Conservation (phyloP, 1,140 invertebrate species). For the Drosophila mojavensis region DNA sequence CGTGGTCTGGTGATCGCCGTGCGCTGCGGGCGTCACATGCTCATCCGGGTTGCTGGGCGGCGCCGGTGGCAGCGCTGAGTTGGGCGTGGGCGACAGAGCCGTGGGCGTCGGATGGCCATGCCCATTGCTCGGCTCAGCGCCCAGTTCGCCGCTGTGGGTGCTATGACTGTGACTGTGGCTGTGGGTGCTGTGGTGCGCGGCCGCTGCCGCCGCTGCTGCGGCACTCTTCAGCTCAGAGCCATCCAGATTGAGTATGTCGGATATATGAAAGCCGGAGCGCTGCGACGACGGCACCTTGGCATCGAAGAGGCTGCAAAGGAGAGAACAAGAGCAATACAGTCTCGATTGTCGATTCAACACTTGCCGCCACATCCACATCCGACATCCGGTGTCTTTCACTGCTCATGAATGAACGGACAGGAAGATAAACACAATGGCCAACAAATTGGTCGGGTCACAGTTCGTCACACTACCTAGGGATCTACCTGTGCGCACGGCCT, state of each 20-base stretch:
- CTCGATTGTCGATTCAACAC: conserved; percentile 14
- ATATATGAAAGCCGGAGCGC: conserved; percentile 90
- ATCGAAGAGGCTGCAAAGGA: conserved; percentile 74
- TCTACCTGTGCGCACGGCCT: conserved; percentile 12
- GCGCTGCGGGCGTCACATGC: conserved; percentile 16
- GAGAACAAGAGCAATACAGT: not conserved
- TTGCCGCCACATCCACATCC: conserved; percentile 23
- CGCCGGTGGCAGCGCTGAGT: conserved; percentile 30
- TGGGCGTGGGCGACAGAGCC: conserved; percentile 58
- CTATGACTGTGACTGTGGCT: conserved; percentile 51
- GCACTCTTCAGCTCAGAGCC: conserved; percentile 82
- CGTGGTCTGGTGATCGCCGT: conserved; percentile 55
- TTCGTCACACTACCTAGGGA: not conserved
- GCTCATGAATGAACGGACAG: conserved; percentile 48
- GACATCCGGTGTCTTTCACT: conserved; percentile 55
- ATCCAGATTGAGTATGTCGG: conserved; percentile 89
- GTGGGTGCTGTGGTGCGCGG: conserved; percentile 41
- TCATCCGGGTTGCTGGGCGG: conserved; percentile 34
- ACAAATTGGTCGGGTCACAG: not conserved
- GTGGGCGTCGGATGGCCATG: conserved; percentile 51
- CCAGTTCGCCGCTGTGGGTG: conserved; percentile 41
- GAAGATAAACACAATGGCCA: conserved; percentile 52
- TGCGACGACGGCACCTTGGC: conserved; percentile 84
- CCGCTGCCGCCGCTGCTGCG: conserved; percentile 59
- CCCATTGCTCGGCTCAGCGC: conserved; percentile 38